Base-by-base conservation (phyloP, 2,113 vertebrate genomes). In the Ivindomyrus marchei region DNA sequence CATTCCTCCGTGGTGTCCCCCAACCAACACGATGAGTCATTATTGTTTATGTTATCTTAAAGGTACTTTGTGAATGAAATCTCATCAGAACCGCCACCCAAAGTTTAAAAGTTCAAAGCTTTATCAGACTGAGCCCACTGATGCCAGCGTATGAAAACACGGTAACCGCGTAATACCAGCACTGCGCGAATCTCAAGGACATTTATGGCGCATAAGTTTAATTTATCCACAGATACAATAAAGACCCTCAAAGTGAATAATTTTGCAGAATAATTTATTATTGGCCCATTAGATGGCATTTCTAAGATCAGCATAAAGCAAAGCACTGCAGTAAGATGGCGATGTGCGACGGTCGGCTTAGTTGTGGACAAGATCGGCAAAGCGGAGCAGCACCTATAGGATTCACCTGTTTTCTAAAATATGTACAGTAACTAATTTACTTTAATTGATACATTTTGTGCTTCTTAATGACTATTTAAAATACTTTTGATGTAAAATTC, bases 391-490 rank as follows among this genome's bases (percentile, higher is more conserved):
- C 92, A 93, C 92, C 95, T 88, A 91, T 91, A 21, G 1, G 93
- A 92, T 94, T 93, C 70, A 91, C 53, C 91, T 92, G 90, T 94
- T 94, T 56, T 95, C 94, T 92, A 92, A 94, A 93, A 94, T 95
- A 95, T 95, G 92, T 95, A 95, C 93, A 94, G 92, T 92, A 92
- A 89, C 85, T 94, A 91, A 93, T 92, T 94, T 95, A 45, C 53
- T 58, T 62, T 66, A 45, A 88, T 52, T 66, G 87, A 88, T 93
- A 92, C 89, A 93, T 91, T 95, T 96, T 95, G 89, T 96, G 92
- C 95, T 94, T 96, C 96, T 96, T 96, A 96, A 96, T 92, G 94
- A 95, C 93, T 95, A 96, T 96, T 96, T 96, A 95, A 95, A 94
- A 94, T 92, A 96, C 94, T 95, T 96, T 96, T 96, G 96, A 96